Conservation (phyloP, 2,113 vertebrate genomes). For the Brachyistius frenatus region DNA sequence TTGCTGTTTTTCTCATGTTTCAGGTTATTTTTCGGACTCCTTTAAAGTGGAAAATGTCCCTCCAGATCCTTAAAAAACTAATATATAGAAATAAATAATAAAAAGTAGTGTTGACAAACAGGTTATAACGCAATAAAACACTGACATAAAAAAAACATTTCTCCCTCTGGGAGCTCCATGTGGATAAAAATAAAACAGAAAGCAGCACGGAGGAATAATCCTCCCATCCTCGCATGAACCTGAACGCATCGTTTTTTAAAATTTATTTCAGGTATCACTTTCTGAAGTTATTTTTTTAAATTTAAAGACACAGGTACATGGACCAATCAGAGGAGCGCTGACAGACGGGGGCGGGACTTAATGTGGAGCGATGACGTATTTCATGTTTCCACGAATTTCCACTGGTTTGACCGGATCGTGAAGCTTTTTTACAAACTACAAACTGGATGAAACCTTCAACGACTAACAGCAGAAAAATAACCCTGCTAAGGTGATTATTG, state of each 20-base stretch:
- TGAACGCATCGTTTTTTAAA: neutral
- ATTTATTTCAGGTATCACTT: too few relatives aligned
- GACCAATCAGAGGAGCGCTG: conserved; percentile 10
- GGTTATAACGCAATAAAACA: too few relatives aligned
- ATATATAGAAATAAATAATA: too few relatives aligned
- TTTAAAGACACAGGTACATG: neutral
- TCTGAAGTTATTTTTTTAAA: neutral
- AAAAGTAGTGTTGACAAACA: too few relatives aligned
- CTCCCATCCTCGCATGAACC: neutral
- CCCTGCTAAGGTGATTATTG: too few relatives aligned
- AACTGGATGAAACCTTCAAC: too few relatives aligned
- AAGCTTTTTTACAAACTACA: neutral
- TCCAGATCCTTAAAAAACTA: too few relatives aligned
- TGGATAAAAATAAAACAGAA: neutral
- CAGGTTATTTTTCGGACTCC: too few relatives aligned
- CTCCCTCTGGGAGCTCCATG: neutral
- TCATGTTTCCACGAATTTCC: conserved; percentile 57
- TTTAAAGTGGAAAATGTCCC: too few relatives aligned
- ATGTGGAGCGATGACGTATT: conserved; percentile 42
- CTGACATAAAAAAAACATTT: too few relatives aligned
- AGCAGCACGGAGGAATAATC: neutral
- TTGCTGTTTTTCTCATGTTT: too few relatives aligned
- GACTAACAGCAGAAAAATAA: too few relatives aligned
- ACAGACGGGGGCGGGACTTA: conserved; percentile 9
- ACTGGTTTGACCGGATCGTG: conserved; percentile 29